phyloP scores from a whole-genome alignment of 2,113 vertebrate genomes.

The Meleagris gallopavo region DNA sequence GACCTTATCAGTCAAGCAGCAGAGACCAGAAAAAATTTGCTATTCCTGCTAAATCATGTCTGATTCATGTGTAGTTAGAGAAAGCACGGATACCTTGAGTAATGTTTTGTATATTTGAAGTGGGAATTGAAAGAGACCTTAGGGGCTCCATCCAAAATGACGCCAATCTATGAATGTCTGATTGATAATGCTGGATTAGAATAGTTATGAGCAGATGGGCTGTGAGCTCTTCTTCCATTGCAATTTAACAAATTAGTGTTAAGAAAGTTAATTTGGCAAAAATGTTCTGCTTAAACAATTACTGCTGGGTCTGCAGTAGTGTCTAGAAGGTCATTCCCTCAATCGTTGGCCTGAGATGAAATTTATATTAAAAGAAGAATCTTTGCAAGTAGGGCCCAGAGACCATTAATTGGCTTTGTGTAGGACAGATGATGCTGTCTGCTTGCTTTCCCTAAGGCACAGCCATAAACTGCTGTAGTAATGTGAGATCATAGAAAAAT shows the following conservation, averaged over 20 bases:
- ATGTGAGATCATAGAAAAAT: not conserved
- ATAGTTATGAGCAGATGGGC: not conserved
- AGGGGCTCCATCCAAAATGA: not conserved
- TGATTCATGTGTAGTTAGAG: not conserved
- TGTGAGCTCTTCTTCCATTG: not conserved
- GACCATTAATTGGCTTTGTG: rapidly evolving
- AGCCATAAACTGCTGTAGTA: not conserved
- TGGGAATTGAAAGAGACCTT: not conserved
- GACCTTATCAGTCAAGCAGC: not conserved
- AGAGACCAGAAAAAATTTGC: not conserved
- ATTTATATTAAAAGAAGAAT: not conserved
- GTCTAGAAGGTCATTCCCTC: not conserved
- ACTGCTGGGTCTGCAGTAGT: not conserved
- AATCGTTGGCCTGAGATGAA: not conserved
- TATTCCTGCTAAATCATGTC: not conserved
- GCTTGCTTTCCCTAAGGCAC: not conserved
- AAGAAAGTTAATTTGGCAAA: not conserved
- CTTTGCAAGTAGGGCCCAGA: not conserved
- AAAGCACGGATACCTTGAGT: not conserved
- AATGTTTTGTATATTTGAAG: not conserved
- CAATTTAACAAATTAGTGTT: not conserved
- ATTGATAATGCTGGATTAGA: rapidly evolving
- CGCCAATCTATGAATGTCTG: not conserved
- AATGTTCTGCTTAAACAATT: not conserved
- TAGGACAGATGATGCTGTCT: not conserved